phyloP scores from a whole-genome alignment of 1,140 invertebrate species.

The Cydia amplana region DNA sequence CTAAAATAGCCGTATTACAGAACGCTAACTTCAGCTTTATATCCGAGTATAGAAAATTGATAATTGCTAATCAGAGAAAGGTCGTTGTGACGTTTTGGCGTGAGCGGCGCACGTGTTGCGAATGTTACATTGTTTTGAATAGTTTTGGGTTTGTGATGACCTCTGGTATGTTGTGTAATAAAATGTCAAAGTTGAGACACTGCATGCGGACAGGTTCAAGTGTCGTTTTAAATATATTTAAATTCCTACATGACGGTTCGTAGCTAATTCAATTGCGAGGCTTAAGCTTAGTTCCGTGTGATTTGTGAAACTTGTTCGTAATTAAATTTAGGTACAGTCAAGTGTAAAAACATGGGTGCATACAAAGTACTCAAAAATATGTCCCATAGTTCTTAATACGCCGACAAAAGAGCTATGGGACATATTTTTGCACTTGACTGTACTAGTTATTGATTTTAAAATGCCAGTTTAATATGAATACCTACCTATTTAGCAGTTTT shows the following conservation, averaged over 20 bases:
- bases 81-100: background rate
- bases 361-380: no score
- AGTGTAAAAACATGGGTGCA: no score
- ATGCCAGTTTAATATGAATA: no score
- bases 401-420: no score
- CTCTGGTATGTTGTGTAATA: slow-evolving; percentile 11
- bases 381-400: no score
- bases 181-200: slow-evolving; percentile 12
- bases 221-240: background rate
- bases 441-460: no score
- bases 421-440: no score
- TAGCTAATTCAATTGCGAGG: background rate
- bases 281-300: background rate
- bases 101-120: background rate
- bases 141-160: background rate
- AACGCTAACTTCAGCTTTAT: background rate
- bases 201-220: background rate
- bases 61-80: background rate
- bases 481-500: no score
- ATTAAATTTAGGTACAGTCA: no score
- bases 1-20: background rate
- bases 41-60: background rate
- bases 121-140: slow-evolving; percentile 24
- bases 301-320: no score
- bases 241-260: background rate